phyloP scores from a whole-genome alignment of 2,888 invertebrate genomes.

The Charanyca ferruginea region DNA sequence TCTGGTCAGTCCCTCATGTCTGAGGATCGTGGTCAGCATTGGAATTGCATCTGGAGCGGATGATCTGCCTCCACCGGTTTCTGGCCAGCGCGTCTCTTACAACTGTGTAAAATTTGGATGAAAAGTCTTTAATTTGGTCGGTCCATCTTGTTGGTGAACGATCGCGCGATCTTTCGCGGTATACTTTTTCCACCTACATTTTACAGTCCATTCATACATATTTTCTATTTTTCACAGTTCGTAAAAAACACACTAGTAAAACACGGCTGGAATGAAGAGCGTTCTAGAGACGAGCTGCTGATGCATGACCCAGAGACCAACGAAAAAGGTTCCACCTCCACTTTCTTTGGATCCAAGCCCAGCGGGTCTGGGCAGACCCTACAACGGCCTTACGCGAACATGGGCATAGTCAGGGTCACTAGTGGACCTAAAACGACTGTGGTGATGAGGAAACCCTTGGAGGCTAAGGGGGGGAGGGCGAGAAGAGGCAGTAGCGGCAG shows the following conservation, averaged over 20 bases:
- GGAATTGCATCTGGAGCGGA: too few relatives aligned
- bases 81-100: too few relatives aligned
- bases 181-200: too few relatives aligned
- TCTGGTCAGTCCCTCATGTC: too few relatives aligned
- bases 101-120: too few relatives aligned
- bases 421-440: slow-evolving; percentile 69
- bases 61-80: too few relatives aligned
- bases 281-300: slow-evolving; percentile 89
- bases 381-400: slow-evolving; percentile 69
- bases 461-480: slow-evolving; percentile 82
- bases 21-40: too few relatives aligned
- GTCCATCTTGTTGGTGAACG: too few relatives aligned
- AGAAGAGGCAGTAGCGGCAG: slow-evolving; percentile 90
- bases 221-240: slow-evolving; percentile 77
- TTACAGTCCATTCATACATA: background rate
- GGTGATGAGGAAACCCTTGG: slow-evolving; percentile 72
- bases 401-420: slow-evolving; percentile 73
- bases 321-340: slow-evolving; percentile 70
- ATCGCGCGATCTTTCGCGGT: too few relatives aligned
- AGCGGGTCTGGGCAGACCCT: slow-evolving; percentile 73
- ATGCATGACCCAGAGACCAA: slow-evolving; percentile 87
- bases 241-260: slow-evolving; percentile 90
- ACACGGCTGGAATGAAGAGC: slow-evolving; percentile 91
- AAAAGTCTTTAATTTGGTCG: too few relatives aligned
- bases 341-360: slow-evolving; percentile 72